These are phyloP conservation scores for Borostomias antarcticus DNA, from an alignment of 2,797 vertebrate species.

Conservation along the genomic window DNA sequence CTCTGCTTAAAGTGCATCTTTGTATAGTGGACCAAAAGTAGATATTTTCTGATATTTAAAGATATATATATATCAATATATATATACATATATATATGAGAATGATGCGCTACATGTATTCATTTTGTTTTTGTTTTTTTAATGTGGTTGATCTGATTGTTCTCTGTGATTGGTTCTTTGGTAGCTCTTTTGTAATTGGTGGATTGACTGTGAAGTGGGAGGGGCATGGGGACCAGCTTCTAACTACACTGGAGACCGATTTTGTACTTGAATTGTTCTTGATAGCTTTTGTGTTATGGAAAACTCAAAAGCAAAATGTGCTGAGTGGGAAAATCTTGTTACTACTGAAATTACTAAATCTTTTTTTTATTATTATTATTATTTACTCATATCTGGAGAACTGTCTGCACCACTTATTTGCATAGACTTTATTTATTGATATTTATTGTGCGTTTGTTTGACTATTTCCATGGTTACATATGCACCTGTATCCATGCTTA, in stretches of 20 bases:
- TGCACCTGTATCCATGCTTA: constrained; percentile 26
- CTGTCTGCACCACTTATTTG: constrained; percentile 43
- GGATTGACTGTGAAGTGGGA: constrained; percentile 73
- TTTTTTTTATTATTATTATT: no score
- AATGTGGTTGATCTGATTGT: constrained; percentile 64
- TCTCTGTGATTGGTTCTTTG: constrained; percentile 64
- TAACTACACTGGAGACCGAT: constrained; percentile 58
- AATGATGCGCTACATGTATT: constrained; percentile 58
- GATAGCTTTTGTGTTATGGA: constrained; percentile 61
- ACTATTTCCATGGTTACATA: constrained; percentile 24
- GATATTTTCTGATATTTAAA: constrained; percentile 82
- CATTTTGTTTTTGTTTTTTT: constrained; percentile 66
- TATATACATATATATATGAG: constrained; percentile 56
- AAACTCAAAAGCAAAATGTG: constrained; percentile 69
- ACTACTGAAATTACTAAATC: constrained; percentile 56
- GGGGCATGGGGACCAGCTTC: constrained; percentile 56
- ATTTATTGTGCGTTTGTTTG: constrained; percentile 66
- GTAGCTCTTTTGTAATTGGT: constrained; percentile 72
- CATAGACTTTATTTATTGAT: constrained; percentile 74
- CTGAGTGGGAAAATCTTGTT: constrained; percentile 59
- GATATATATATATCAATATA: constrained; percentile 54
- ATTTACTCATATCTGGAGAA: constrained; percentile 44
- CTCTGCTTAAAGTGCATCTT: constrained; percentile 65
- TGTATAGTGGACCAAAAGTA: constrained; percentile 82
- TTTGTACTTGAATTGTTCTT: constrained; percentile 74